Conservation (phyloP, 1,140 invertebrate species). For the Drosophila arawakana region DNA sequence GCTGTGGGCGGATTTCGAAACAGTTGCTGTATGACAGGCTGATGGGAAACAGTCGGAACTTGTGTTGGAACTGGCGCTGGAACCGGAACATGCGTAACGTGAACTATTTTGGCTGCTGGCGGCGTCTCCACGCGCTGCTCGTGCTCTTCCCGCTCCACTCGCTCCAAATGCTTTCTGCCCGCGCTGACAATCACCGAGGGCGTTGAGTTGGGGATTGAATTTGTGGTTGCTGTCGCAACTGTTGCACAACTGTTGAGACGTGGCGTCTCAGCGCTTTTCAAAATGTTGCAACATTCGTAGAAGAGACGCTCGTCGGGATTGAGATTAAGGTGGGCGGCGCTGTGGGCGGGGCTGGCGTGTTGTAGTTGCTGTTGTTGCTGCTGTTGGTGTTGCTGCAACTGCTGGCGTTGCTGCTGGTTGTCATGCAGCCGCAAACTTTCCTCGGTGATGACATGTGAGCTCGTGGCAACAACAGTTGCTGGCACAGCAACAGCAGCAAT, state of each 20-base stretch:
- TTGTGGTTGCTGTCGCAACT: conserved; percentile 16
- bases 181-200: conserved; percentile 45
- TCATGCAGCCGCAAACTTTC: conserved; percentile 65
- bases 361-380: conserved; percentile 34
- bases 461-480: neutral
- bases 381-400: conserved; percentile 38
- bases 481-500: conserved; percentile 3
- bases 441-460: conserved; percentile 66
- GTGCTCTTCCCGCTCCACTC: neutral
- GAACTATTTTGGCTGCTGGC: conserved; percentile 3
- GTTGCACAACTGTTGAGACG: conserved; percentile 31
- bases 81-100: neutral
- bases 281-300: conserved; percentile 83
- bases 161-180: conserved; percentile 19
- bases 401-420: conserved; percentile 49
- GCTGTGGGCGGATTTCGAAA: conserved; percentile 66
- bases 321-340: conserved; percentile 64
- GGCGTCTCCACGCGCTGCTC: neutral
- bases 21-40: conserved; percentile 71
- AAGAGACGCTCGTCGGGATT: conserved; percentile 84
- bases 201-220: neutral
- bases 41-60: conserved; percentile 50
- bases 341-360: conserved; percentile 46
- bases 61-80: neutral
- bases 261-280: conserved; percentile 78